phyloP scores from a whole-genome alignment of 2,797 vertebrate species.

The Linurgus olivaceus region DNA sequence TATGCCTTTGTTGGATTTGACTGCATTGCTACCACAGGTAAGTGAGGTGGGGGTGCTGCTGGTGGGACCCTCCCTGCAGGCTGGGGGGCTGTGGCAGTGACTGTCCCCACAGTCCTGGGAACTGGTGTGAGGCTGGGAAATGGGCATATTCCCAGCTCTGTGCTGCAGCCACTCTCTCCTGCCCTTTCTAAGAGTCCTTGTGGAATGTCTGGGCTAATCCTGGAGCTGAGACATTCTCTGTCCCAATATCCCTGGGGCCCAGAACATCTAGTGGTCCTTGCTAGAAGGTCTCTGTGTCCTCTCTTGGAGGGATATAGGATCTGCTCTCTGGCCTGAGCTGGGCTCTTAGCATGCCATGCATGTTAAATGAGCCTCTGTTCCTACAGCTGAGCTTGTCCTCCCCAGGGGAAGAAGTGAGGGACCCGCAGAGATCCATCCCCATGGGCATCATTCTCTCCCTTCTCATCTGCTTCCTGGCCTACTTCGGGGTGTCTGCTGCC shows the following conservation, averaged over 20 bases:
- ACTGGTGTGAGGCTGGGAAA: background rate
- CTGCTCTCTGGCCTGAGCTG: background rate
- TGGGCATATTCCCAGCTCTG: background rate
- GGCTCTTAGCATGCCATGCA: background rate
- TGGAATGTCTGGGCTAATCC: background rate
- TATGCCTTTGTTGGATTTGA: slow-evolving; percentile 93
- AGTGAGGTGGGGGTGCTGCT: background rate
- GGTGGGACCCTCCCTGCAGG: background rate
- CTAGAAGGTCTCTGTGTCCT: background rate
- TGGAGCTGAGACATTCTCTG: background rate
- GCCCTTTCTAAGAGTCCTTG: background rate
- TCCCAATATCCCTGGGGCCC: background rate
- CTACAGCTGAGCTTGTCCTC: background rate
- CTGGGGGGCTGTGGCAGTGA: background rate
- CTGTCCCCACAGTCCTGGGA: rapidly evolving
- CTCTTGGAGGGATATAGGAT: background rate
- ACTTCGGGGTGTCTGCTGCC: slow-evolving; percentile 86
- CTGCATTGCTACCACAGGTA: slow-evolving; percentile 87
- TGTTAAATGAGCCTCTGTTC: background rate
- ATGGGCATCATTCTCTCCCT: slow-evolving; percentile 83
- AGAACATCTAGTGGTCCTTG: background rate
- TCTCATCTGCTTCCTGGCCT: slow-evolving; percentile 87
- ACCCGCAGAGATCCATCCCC: slow-evolving; percentile 86
- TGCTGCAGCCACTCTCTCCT: background rate
- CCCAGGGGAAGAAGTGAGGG: slow-evolving; percentile 88